Conservation (phyloP, 2,113 vertebrate species). For the Pedionomus torquatus region DNA sequence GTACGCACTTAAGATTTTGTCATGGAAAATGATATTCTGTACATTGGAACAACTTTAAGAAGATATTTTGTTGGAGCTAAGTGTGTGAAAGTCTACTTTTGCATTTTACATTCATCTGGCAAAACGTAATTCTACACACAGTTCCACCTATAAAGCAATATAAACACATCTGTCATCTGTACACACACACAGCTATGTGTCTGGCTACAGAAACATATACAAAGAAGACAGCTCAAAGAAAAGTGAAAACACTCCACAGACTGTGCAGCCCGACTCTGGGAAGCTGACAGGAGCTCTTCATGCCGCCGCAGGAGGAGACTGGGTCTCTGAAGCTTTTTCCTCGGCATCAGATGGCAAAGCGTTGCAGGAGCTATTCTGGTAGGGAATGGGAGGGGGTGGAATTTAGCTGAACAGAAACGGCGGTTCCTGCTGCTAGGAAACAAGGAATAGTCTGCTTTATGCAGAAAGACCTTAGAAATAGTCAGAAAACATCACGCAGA, state of each 20-base stretch:
- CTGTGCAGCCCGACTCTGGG: not conserved
- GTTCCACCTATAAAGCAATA: not conserved
- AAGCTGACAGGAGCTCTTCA: not conserved
- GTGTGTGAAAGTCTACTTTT: not conserved
- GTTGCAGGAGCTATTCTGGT: not conserved
- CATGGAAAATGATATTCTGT: not conserved
- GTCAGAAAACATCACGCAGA: not conserved
- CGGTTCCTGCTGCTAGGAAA: not conserved
- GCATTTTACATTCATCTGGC: not conserved
- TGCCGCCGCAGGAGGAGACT: not conserved
- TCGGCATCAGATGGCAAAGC: not conserved
- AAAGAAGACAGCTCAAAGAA: not conserved
- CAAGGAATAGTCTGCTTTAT: not conserved
- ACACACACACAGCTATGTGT: not conserved
- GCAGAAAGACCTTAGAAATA: not conserved
- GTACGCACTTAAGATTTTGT: not conserved
- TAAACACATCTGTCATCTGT: conserved; percentile 12
- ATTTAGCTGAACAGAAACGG: not conserved
- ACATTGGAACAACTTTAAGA: not conserved
- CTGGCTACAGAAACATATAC: not conserved
- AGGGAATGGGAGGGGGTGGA: not conserved
- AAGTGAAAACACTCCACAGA: not conserved
- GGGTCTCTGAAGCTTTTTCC: not conserved
- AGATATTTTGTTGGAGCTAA: not conserved
- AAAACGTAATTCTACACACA: not conserved